Evolutionary conservation across 1,140 invertebrate species (phyloP).

Genomic region (Lineus longissimus): DNA sequence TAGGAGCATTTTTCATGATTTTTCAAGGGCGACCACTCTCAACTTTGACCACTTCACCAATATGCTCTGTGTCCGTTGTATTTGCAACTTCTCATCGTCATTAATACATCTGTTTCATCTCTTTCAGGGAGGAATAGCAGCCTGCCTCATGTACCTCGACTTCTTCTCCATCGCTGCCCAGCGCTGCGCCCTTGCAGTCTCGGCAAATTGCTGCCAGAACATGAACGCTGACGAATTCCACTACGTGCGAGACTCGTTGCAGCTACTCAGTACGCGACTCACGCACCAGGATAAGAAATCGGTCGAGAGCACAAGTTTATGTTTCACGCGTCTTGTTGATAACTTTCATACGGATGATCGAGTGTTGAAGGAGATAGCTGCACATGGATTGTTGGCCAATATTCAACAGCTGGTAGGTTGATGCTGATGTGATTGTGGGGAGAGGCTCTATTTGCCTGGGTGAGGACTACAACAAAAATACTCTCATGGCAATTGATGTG

Average conservation of each 20-base stretch:
- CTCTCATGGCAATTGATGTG: too few species aligned
- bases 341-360: slow-evolving; percentile 90
- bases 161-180: slow-evolving; percentile 94
- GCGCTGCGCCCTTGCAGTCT: slow-evolving; percentile 87
- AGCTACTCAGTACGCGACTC: slow-evolving; percentile 78
- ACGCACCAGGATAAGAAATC: slow-evolving; percentile 95
- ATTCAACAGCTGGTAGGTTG: slow-evolving; percentile 52
- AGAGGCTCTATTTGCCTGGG: neutral
- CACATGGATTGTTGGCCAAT: slow-evolving; percentile 85
- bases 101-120: slow-evolving; percentile 19
- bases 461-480: neutral
- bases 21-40: too few species aligned
- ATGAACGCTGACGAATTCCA: slow-evolving; percentile 89
- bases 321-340: slow-evolving; percentile 92
- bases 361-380: slow-evolving; percentile 90
- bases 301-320: slow-evolving; percentile 93
- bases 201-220: slow-evolving; percentile 95
- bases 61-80: too few species aligned
- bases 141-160: slow-evolving; percentile 92
- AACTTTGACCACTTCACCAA: too few species aligned
- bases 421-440: slow-evolving; percentile 9
- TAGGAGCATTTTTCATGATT: too few species aligned
- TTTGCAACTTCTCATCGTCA: too few species aligned
- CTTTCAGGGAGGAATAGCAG: slow-evolving; percentile 81
- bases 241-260: slow-evolving; percentile 82